phyloP scores from a whole-genome alignment of 1,140 invertebrate species.

The Hestina assimilis region DNA sequence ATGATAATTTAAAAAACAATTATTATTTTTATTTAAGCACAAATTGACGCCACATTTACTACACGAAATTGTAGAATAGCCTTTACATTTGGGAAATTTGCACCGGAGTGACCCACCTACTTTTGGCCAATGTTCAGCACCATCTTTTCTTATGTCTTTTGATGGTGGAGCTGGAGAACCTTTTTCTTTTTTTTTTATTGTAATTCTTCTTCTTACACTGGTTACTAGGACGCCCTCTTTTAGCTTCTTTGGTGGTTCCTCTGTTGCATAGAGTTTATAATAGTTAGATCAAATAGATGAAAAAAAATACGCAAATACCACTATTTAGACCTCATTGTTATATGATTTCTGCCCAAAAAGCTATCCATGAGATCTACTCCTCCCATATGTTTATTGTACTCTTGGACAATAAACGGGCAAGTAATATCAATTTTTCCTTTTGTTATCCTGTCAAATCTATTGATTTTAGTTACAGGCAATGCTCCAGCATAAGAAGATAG shows the following conservation, averaged over 20 bases:
- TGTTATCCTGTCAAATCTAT: slow-evolving; percentile 31
- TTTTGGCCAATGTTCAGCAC: slow-evolving; percentile 45
- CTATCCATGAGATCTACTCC: slow-evolving; percentile 67
- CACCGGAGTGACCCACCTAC: slow-evolving; percentile 33
- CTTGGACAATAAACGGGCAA: slow-evolving; percentile 37
- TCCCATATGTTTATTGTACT: slow-evolving; percentile 51
- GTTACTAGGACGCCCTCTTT: slow-evolving; percentile 52
- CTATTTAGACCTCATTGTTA: slow-evolving; percentile 46
- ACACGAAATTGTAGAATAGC: slow-evolving; percentile 39
- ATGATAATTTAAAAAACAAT: slow-evolving; percentile 43
- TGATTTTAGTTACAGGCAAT: slow-evolving; percentile 29
- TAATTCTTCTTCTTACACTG: slow-evolving; percentile 33
- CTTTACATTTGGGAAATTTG: slow-evolving; percentile 42
- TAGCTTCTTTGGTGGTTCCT: slow-evolving; percentile 39
- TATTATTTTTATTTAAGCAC: slow-evolving; percentile 40
- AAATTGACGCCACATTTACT: slow-evolving; percentile 40
- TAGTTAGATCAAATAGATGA: slow-evolving; percentile 44
- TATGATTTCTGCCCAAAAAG: slow-evolving; percentile 61
- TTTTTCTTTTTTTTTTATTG: slow-evolving; percentile 44
- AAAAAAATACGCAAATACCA: slow-evolving; percentile 50
- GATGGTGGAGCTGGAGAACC: slow-evolving; percentile 36
- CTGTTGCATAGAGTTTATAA: slow-evolving; percentile 51
- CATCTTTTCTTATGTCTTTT: slow-evolving; percentile 46
- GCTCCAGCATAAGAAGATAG: slow-evolving; percentile 32
- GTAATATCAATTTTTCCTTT: slow-evolving; percentile 41